phyloP scores from a whole-genome alignment of 2,888 invertebrate genomes.

The Prenolepis imparis region DNA sequence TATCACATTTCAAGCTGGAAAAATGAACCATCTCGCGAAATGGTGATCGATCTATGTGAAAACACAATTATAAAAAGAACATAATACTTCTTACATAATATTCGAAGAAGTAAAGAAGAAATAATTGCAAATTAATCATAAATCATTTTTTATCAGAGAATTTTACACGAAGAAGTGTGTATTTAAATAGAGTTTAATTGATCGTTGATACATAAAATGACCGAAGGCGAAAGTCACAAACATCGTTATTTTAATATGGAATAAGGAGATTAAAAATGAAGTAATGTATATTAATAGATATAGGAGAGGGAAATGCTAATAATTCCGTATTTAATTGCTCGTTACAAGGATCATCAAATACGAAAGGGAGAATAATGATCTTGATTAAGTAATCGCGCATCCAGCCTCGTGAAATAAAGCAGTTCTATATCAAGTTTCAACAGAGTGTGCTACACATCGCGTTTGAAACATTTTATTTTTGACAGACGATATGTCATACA shows the following conservation, averaged over 20 bases:
- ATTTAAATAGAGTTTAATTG: background rate
- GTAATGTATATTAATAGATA: background rate
- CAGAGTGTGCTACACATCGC: background rate
- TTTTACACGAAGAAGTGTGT: background rate
- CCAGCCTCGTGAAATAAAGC: slow-evolving; percentile 16
- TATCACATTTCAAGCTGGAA: slow-evolving; percentile 17
- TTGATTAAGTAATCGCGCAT: slow-evolving; percentile 37
- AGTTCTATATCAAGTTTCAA: background rate
- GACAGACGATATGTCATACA: background rate
- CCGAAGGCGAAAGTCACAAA: background rate
- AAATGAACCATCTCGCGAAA: slow-evolving; percentile 26
- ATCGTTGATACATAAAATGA: background rate
- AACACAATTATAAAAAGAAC: background rate
- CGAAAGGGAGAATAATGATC: slow-evolving; percentile 26
- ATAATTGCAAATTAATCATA: background rate
- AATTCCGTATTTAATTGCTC: slow-evolving; percentile 23
- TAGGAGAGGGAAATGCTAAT: background rate
- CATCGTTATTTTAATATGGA: background rate
- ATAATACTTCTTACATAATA: background rate
- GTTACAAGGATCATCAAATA: background rate
- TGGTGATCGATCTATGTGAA: slow-evolving; percentile 13
- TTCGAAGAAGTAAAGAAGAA: background rate
- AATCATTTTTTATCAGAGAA: background rate
- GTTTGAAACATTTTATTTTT: slow-evolving; percentile 26
- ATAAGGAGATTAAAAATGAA: background rate